phyloP scores from a whole-genome alignment of 1,140 invertebrate genomes.

The Anthonomus grandis region DNA sequence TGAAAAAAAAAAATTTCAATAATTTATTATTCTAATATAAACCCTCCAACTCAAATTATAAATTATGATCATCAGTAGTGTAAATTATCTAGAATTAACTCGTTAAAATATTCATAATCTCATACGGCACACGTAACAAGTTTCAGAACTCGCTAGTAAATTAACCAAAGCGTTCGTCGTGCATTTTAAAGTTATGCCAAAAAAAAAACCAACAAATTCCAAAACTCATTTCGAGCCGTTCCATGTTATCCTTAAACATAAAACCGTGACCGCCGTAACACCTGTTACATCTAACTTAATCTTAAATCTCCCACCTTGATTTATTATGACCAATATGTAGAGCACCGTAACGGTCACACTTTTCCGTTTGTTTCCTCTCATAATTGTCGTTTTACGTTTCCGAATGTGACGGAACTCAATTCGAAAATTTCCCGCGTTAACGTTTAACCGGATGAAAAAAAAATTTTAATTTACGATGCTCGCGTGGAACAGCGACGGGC shows the following conservation, averaged over 20 bases:
- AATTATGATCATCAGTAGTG: too few relatives aligned
- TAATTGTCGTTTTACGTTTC: slow-evolving; percentile 1
- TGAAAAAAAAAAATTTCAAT: too few relatives aligned
- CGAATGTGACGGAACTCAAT: background rate
- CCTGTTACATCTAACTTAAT: slow-evolving; percentile 13
- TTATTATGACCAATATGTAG: slow-evolving; percentile 20
- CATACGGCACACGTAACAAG: slow-evolving; percentile 7
- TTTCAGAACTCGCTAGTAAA: background rate
- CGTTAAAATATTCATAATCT: slow-evolving; percentile 4
- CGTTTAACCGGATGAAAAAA: slow-evolving; percentile 12
- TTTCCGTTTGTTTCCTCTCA: slow-evolving; percentile 8
- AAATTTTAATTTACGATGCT: slow-evolving; percentile 25
- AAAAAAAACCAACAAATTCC: background rate
- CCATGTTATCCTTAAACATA: slow-evolving; percentile 21
- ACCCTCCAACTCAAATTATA: too few relatives aligned
- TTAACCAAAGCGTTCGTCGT: slow-evolving; percentile 1
- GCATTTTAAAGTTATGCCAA: background rate
- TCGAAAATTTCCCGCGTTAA: background rate
- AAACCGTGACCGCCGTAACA: slow-evolving; percentile 17
- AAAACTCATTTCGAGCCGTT: slow-evolving; percentile 15
- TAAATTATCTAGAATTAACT: background rate
- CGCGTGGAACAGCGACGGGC: slow-evolving; percentile 13
- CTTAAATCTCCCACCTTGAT: slow-evolving; percentile 13
- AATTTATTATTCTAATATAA: too few relatives aligned
- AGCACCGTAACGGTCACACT: slow-evolving; percentile 24